phyloP scores from a whole-genome alignment of 2,888 invertebrate genomes.

The Platycnemis pennipes region DNA sequence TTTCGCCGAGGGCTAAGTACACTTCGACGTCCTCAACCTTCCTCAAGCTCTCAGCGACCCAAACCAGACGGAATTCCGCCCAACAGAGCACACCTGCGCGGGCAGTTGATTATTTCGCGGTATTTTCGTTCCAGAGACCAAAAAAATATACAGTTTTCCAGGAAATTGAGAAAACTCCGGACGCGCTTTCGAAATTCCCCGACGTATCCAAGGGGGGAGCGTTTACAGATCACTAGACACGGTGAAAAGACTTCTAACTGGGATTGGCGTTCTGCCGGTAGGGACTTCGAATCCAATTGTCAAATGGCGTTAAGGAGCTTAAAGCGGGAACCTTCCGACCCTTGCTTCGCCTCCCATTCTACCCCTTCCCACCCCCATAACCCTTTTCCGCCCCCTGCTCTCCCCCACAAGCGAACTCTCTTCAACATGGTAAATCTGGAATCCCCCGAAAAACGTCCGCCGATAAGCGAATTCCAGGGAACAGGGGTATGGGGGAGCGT shows the following conservation, averaged over 20 bases:
- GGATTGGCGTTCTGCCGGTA: neutral
- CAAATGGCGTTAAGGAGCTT: constrained; percentile 24
- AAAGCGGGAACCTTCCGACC: neutral
- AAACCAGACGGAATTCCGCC: no score
- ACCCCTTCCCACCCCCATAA: neutral
- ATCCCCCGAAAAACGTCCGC: no score
- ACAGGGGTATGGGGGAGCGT: no score
- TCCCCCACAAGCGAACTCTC: neutral
- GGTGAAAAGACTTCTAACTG: neutral
- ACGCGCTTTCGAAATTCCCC: neutral
- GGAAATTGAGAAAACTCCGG: constrained; percentile 16
- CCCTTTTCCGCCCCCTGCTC: neutral
- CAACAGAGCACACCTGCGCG: no score
- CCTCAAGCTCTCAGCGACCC: no score
- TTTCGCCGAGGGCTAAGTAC: no score
- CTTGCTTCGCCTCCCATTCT: no score
- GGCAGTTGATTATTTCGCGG: neutral
- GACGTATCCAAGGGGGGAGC: neutral
- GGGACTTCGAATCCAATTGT: neutral
- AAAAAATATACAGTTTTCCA: neutral
- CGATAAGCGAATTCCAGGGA: no score
- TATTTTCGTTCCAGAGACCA: neutral
- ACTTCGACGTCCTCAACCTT: no score
- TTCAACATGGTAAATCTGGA: no score
- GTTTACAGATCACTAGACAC: neutral